phyloP scores from a whole-genome alignment of 2,113 vertebrate species.

The Kryptolebias marmoratus region DNA sequence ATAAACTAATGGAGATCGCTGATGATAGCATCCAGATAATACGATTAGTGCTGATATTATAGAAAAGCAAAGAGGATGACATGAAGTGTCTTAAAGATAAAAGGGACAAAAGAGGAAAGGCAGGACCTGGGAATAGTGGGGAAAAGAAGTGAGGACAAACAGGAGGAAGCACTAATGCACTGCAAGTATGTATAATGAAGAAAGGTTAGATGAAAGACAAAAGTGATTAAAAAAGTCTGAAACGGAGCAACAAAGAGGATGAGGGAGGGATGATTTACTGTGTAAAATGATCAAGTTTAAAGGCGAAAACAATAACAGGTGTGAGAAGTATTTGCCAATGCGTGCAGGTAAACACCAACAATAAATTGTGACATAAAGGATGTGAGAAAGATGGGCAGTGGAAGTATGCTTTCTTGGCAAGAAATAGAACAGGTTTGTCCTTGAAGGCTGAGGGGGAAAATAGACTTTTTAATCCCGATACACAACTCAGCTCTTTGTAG shows the following conservation, averaged over 20 bases:
- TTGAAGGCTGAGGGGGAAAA: slow-evolving; percentile 61
- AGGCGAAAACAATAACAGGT: not conserved
- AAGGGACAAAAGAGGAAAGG: slow-evolving; percentile 13
- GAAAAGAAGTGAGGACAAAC: slow-evolving; percentile 5
- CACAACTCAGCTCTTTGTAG: slow-evolving; percentile 72
- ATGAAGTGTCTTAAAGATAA: slow-evolving; percentile 2
- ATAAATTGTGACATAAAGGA: slow-evolving; percentile 30
- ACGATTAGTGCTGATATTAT: slow-evolving; percentile 9
- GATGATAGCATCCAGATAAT: not conserved
- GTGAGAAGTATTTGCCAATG: slow-evolving; percentile 18
- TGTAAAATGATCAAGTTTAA: not conserved
- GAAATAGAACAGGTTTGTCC: slow-evolving; percentile 62
- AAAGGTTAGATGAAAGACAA: slow-evolving; percentile 37
- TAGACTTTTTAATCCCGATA: slow-evolving; percentile 66
- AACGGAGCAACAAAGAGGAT: slow-evolving; percentile 3
- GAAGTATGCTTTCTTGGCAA: slow-evolving; percentile 63
- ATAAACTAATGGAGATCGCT: not conserved
- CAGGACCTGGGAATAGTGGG: not conserved
- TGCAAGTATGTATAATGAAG: slow-evolving; percentile 20
- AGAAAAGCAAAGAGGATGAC: not conserved
- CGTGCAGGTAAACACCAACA: not conserved
- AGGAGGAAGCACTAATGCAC: slow-evolving; percentile 16
- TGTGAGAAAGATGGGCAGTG: slow-evolving; percentile 33
- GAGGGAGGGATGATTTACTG: slow-evolving; percentile 19
- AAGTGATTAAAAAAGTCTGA: slow-evolving; percentile 32